Percentiles rank a stretch among this genome's conserved stretches.
Evolutionary conservation across 1,140 invertebrate genomes (phyloP).

Genomic region (Drosophila triauraria): DNA sequence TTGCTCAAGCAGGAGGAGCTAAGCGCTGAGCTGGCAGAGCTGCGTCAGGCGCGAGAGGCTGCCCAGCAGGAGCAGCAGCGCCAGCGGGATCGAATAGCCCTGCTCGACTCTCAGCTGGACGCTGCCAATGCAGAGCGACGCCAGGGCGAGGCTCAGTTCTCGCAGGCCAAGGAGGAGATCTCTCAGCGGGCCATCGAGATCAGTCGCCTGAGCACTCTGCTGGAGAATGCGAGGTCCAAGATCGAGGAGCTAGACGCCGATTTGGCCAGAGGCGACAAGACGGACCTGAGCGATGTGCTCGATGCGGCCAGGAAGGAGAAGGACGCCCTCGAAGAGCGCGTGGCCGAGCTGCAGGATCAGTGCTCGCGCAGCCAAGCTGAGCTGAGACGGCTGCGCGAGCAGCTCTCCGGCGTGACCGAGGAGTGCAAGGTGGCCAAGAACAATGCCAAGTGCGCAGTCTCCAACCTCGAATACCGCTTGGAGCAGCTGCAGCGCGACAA

Average conservation of each 20-base stretch:
- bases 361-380: constrained; percentile 91
- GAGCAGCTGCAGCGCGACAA: constrained; percentile 91
- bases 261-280: constrained; percentile 87
- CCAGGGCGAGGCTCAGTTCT: constrained; percentile 90
- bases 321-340: constrained; percentile 89
- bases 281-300: constrained; percentile 90
- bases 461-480: constrained; percentile 92
- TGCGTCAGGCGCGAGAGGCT: constrained; percentile 85
- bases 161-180: constrained; percentile 89
- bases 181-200: constrained; percentile 91
- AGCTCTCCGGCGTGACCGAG: constrained; percentile 90
- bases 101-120: constrained; percentile 90
- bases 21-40: constrained; percentile 88
- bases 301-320: constrained; percentile 90
- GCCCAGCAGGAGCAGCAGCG: constrained; percentile 88
- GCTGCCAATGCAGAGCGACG: constrained; percentile 90
- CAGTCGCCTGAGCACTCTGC: constrained; percentile 89
- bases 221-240: constrained; percentile 93
- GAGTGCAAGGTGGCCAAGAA: constrained; percentile 92
- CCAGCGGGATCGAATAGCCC: constrained; percentile 88
- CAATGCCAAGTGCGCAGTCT: constrained; percentile 92
- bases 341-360: constrained; percentile 91
- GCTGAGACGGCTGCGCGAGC: constrained; percentile 90
- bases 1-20: constrained; percentile 93
- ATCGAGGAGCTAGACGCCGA: constrained; percentile 88